Conservation (phyloP, 1,140 invertebrate species). For the Cataglyphis hispanica region DNA sequence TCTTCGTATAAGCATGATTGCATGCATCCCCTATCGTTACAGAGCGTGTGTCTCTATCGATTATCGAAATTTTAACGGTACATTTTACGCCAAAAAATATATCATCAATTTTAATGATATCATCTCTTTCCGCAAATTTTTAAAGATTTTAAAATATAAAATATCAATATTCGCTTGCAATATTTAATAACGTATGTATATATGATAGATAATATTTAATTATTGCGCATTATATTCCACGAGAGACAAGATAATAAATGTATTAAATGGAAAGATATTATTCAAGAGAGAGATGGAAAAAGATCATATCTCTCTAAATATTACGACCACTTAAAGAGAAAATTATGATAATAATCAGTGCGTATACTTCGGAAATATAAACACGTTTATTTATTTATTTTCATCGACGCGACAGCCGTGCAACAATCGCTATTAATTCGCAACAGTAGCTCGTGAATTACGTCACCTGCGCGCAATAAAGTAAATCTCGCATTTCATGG, state of each 20-base stretch:
- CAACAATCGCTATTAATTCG: constrained; percentile 65
- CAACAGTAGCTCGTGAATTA: constrained; percentile 68
- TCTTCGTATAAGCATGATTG: constrained; percentile 24
- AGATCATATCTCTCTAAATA: not conserved
- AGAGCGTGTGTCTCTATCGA: not conserved
- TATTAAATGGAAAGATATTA: constrained; percentile 23
- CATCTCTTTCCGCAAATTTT: not conserved
- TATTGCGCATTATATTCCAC: not conserved
- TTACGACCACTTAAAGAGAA: constrained; percentile 25
- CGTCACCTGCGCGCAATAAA: constrained; percentile 76
- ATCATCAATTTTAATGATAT: not conserved
- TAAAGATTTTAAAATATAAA: not conserved
- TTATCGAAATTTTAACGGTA: not conserved
- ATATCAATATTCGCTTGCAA: not conserved
- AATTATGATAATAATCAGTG: constrained; percentile 65
- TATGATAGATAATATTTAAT: not conserved
- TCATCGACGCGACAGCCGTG: constrained; percentile 32
- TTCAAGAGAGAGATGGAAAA: constrained; percentile 26
- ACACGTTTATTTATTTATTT: constrained; percentile 67
- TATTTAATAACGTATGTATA: not conserved
- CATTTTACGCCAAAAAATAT: not conserved
- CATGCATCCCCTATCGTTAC: not conserved
- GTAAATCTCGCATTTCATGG: constrained; percentile 76
- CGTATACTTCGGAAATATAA: constrained; percentile 8
- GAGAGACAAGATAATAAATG: constrained; percentile 7